A percentile compares a stretch with the other conserved stretches of the same genome.
These are phyloP conservation scores for Pachyseris speciosa DNA, from an alignment of 64 coral and sea anemone genomes.

Conservation along the genomic window DNA sequence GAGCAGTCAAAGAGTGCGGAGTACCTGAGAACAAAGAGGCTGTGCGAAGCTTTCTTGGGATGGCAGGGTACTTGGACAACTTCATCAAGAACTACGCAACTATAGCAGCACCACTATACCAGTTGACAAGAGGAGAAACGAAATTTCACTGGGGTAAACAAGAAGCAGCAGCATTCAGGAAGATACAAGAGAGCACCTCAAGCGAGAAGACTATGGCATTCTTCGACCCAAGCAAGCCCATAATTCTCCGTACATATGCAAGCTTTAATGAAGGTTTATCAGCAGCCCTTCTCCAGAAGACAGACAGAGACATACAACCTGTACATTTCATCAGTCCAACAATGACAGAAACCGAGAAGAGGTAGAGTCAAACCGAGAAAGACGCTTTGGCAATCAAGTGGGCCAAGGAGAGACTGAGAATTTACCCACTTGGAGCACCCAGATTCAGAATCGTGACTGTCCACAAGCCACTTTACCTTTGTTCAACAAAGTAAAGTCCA, in stretches of 20 bases:
- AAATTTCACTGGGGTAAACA: slow-evolving; percentile 64
- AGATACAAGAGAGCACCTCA: slow-evolving; percentile 51
- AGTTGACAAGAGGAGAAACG: slow-evolving; percentile 33
- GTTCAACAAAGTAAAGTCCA: too few species aligned
- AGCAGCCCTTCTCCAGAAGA: slow-evolving; percentile 56
- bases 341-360: slow-evolving; percentile 74
- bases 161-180: slow-evolving; percentile 37
- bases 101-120: slow-evolving; percentile 43
- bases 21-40: slow-evolving; percentile 60
- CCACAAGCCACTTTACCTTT: too few species aligned
- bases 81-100: slow-evolving; percentile 66
- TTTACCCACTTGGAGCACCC: slow-evolving; percentile 72
- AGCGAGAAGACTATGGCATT: slow-evolving; percentile 26
- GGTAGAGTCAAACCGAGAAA: slow-evolving; percentile 73
- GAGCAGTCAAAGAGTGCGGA: slow-evolving; percentile 67
- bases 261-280: slow-evolving; percentile 72
- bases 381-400: slow-evolving; percentile 65
- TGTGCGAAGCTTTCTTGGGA: slow-evolving; percentile 70
- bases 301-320: slow-evolving; percentile 62
- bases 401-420: slow-evolving; percentile 69
- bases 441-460: too few species aligned
- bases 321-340: slow-evolving; percentile 72
- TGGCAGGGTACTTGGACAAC: slow-evolving; percentile 72
- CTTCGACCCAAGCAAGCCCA: slow-evolving; percentile 39
- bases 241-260: slow-evolving; percentile 63